Evolutionary conservation across 2,888 invertebrate species (phyloP).

Genomic region (Operophtera brumata): DNA sequence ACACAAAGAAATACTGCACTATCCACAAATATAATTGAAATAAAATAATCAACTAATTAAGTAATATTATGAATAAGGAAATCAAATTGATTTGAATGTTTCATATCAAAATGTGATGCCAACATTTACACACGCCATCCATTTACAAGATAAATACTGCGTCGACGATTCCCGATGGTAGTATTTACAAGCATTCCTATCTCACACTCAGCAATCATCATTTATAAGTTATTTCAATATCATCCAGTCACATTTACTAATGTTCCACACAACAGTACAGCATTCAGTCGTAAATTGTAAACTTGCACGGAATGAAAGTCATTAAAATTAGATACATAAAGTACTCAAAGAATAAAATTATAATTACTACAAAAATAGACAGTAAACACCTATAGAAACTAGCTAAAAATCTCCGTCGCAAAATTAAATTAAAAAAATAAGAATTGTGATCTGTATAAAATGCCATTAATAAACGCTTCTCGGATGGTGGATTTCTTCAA

Average conservation of each 20-base stretch:
- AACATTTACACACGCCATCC: slow-evolving; percentile 43
- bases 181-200: slow-evolving; percentile 49
- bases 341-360: slow-evolving; percentile 70
- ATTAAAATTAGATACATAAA: slow-evolving; percentile 74
- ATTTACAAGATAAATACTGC: slow-evolving; percentile 40
- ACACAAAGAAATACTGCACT: slow-evolving; percentile 66
- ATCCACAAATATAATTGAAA: slow-evolving; percentile 48
- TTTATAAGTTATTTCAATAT: slow-evolving; percentile 31
- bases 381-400: slow-evolving; percentile 42
- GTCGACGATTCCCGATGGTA: slow-evolving; percentile 39
- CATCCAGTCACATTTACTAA: slow-evolving; percentile 48
- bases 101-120: slow-evolving; percentile 55
- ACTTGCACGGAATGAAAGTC: slow-evolving; percentile 77
- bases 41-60: slow-evolving; percentile 35
- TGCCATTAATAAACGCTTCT: slow-evolving; percentile 49
- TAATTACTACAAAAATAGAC: slow-evolving; percentile 64
- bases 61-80: slow-evolving; percentile 43
- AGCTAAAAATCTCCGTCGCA: slow-evolving; percentile 67
- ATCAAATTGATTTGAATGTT: slow-evolving; percentile 36
- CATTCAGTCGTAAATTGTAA: slow-evolving; percentile 67
- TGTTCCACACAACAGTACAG: slow-evolving; percentile 58
- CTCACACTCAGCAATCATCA: slow-evolving; percentile 36
- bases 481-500: slow-evolving; percentile 75
- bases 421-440: slow-evolving; percentile 65
- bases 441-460: slow-evolving; percentile 71